A percentile compares a stretch with the other conserved stretches of the same genome.
These are phyloP conservation scores for Nothoprocta pentlandii DNA, from an alignment of 2,113 vertebrate genomes.

Conservation along the genomic window DNA sequence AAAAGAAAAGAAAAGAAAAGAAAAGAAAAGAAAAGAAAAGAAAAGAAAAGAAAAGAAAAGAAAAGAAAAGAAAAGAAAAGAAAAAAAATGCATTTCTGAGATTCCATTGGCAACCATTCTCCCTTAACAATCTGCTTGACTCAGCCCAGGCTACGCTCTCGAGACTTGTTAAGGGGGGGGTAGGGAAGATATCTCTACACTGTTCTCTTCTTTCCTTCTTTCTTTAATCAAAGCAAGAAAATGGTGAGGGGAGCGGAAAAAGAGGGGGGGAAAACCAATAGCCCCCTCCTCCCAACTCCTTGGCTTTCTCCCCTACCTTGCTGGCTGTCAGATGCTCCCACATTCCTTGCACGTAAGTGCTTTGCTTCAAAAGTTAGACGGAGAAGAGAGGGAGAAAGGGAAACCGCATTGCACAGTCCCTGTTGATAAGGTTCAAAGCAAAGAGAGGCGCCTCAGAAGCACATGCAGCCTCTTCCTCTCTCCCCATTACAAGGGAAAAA, in stretches of 20 bases:
- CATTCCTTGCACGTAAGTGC: constrained; percentile 74
- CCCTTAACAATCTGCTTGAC: constrained; percentile 61
- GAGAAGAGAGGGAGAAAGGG: constrained; percentile 46
- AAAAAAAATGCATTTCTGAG: constrained; percentile 38
- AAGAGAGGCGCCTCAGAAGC: constrained; percentile 61
- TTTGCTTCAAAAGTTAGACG: constrained; percentile 75
- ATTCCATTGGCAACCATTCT: constrained; percentile 53
- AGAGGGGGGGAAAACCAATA: not conserved
- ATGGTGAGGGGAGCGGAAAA: not conserved
- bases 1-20: too few species aligned
- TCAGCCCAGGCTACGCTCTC: constrained; percentile 58
- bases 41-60: not conserved
- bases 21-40: too few species aligned
- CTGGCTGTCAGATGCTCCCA: constrained; percentile 48
- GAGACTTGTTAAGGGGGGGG: constrained; percentile 65
- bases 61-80: not conserved
- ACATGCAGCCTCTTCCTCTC: constrained; percentile 56
- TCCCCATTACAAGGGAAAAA: constrained; percentile 6
- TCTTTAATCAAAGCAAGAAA: constrained; percentile 69
- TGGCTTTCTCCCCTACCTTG: constrained; percentile 52
- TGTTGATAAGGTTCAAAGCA: constrained; percentile 79
- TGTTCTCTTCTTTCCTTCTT: constrained; percentile 33
- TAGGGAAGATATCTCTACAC: constrained; percentile 19
- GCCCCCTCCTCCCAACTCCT: constrained; percentile 29
- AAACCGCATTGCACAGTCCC: constrained; percentile 67